Conservation (phyloP, 2,113 vertebrate genomes). For the Oxyura jamaicensis region DNA sequence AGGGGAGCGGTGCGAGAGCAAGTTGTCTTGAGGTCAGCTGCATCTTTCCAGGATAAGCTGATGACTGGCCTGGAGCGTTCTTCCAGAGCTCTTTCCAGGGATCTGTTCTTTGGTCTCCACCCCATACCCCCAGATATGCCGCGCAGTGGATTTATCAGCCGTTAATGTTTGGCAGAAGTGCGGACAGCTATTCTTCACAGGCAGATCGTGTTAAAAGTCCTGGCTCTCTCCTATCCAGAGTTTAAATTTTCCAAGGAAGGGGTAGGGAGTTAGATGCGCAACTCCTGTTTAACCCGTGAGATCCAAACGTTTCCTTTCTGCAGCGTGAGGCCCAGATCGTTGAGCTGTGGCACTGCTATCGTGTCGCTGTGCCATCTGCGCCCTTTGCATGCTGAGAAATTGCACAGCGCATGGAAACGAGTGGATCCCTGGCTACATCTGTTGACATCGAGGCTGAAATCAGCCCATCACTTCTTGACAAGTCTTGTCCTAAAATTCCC, state of each 20-base stretch:
- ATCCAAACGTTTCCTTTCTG: not conserved
- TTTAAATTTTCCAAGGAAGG: not conserved
- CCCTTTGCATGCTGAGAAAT: not conserved
- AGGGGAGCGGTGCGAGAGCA: not conserved
- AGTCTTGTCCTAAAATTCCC: not conserved
- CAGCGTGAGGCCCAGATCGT: fast-evolving
- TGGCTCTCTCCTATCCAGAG: not conserved
- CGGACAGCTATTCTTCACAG: not conserved
- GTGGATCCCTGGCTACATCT: not conserved
- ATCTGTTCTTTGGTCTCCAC: not conserved
- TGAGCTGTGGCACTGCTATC: not conserved
- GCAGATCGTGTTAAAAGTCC: not conserved
- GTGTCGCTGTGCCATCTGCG: not conserved
- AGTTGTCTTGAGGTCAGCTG: not conserved
- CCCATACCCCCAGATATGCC: not conserved
- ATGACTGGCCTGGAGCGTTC: not conserved
- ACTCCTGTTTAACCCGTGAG: not conserved
- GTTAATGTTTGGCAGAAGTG: not conserved
- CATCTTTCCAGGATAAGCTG: not conserved
- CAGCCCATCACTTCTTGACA: not conserved
- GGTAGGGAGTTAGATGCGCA: not conserved
- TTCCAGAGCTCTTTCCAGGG: not conserved
- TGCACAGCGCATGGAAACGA: fast-evolving
- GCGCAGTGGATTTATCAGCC: not conserved
- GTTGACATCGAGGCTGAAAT: not conserved